Conservation (phyloP, 1,140 invertebrate species). For the Euwallacea fornicatus region DNA sequence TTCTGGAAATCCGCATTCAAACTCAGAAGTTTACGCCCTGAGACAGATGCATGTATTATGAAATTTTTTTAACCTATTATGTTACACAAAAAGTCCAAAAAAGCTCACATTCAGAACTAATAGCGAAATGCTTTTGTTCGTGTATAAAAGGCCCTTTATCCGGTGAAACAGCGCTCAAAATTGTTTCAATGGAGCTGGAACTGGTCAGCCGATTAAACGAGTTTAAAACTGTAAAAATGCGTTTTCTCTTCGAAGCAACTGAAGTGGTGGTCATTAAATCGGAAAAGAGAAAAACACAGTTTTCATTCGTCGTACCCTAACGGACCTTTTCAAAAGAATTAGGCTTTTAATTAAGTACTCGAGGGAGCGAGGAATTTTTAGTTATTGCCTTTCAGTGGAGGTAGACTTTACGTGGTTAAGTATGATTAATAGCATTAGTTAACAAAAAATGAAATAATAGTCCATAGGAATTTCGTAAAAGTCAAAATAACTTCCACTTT, state of each 20-base stretch:
- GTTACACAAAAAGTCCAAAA: neutral
- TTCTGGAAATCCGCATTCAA: too few relatives aligned
- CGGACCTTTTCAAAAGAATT: constrained; percentile 27
- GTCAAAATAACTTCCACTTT: too few relatives aligned
- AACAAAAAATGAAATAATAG: too few relatives aligned
- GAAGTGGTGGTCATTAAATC: constrained; percentile 33
- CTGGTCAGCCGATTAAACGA: constrained; percentile 22
- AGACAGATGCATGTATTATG: too few relatives aligned
- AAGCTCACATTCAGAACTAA: too few relatives aligned
- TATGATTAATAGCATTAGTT: too few relatives aligned
- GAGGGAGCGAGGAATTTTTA: neutral
- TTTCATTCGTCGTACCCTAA: constrained; percentile 18
- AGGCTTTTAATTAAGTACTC: constrained; percentile 29
- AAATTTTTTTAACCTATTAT: too few relatives aligned
- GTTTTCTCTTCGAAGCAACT: constrained; percentile 23
- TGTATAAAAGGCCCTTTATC: constrained; percentile 1
- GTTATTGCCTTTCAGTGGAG: too few relatives aligned
- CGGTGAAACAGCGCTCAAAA: constrained; percentile 13
- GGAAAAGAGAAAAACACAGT: constrained; percentile 30
- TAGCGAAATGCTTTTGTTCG: neutral
- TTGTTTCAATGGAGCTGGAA: constrained; percentile 18
- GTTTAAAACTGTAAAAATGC: constrained; percentile 33
- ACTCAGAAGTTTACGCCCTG: too few relatives aligned
- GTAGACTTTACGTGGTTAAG: too few relatives aligned
- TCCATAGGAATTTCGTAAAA: too few relatives aligned